Evolutionary conservation across 2,113 vertebrate genomes (phyloP).

Genomic region (Leptobrachium leishanense): DNA sequence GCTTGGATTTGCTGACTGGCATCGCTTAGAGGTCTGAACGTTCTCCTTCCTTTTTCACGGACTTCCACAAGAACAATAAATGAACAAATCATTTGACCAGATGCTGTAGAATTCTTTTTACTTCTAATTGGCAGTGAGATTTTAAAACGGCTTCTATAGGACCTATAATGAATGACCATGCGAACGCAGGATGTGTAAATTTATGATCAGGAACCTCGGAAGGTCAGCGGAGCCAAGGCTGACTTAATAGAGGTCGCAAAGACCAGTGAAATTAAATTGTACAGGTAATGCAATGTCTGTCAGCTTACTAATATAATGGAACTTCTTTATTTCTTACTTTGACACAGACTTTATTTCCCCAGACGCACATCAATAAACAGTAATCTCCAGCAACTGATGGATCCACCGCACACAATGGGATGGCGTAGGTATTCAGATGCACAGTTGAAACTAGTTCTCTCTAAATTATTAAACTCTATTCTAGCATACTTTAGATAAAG

Average conservation of each 20-base stretch:
- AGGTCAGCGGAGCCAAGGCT: background rate
- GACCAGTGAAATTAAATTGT: conserved; percentile 36
- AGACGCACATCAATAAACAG: conserved; percentile 34
- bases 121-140: conserved; percentile 10
- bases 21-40: too few relatives aligned
- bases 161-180: conserved; percentile 31
- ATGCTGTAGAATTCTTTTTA: conserved; percentile 6
- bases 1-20: too few relatives aligned
- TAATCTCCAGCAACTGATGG: background rate
- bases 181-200: conserved; percentile 28
- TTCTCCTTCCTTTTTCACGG: background rate
- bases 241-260: conserved; percentile 35
- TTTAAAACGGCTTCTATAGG: conserved; percentile 24
- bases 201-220: conserved; percentile 8
- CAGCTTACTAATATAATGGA: conserved; percentile 24
- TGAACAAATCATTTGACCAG: conserved; percentile 20
- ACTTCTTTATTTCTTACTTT: conserved; percentile 10
- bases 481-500: too few relatives aligned
- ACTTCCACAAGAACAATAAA: background rate
- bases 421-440: background rate
- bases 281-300: conserved; percentile 33
- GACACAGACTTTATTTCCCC: conserved; percentile 25
- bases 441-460: too few relatives aligned
- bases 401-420: background rate
- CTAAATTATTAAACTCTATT: too few relatives aligned